phyloP scores from a whole-genome alignment of 2,888 invertebrate species.

The Cheilosia urbana region DNA sequence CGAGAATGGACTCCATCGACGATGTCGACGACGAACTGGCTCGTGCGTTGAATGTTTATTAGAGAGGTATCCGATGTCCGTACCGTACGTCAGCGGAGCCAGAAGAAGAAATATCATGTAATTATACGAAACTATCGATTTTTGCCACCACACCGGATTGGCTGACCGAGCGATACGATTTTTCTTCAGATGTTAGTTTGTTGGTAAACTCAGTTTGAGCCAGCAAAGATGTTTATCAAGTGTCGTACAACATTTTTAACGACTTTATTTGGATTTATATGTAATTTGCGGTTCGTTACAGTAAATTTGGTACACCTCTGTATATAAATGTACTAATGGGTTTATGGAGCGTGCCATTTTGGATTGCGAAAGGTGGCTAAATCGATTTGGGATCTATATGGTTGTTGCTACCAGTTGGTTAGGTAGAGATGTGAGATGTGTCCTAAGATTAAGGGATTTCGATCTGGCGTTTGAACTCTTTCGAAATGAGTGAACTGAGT shows the following conservation, averaged over 20 bases:
- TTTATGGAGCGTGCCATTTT: neutral
- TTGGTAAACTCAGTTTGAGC: constrained; percentile 15
- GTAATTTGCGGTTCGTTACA: constrained; percentile 31
- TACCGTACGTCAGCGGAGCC: neutral
- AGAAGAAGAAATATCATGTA: constrained; percentile 20
- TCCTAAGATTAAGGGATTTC: no score
- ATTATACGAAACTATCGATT: constrained; percentile 37
- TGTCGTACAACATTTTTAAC: constrained; percentile 38
- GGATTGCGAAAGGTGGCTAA: no score
- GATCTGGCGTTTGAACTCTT: no score
- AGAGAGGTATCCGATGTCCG: neutral
- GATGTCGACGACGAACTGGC: constrained; percentile 8
- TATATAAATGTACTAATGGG: neutral
- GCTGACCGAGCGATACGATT: constrained; percentile 5
- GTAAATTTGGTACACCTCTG: neutral
- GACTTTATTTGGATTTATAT: constrained; percentile 45
- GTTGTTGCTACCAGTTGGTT: no score
- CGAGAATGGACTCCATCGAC: constrained; percentile 13
- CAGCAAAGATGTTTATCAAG: constrained; percentile 25
- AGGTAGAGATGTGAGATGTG: no score
- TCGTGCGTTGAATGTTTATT: constrained; percentile 22
- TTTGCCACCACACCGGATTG: constrained; percentile 27
- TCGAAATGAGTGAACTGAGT: no score
- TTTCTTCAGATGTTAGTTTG: constrained; percentile 17
- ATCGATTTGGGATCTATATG: no score